phyloP scores from a whole-genome alignment of 1,140 invertebrate species.

The Ruditapes philippinarum region DNA sequence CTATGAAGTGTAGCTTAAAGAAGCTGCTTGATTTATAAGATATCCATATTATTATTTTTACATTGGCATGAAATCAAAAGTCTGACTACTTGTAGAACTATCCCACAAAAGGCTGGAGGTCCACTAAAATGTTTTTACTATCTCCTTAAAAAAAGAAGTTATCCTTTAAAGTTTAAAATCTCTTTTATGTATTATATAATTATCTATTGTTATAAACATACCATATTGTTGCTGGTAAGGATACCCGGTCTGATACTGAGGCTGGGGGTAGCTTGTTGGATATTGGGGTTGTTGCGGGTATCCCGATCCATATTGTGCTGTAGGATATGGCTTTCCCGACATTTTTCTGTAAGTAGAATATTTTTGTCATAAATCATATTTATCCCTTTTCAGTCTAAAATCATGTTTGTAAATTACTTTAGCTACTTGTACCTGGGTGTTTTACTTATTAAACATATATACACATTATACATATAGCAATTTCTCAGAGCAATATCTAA shows the following conservation, averaged over 20 bases:
- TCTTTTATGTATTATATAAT: neutral
- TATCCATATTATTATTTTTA: neutral
- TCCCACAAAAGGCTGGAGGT: neutral
- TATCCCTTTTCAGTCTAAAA: no score
- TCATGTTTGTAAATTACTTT: no score
- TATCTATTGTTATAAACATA: neutral
- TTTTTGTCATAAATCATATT: no score
- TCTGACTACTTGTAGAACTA: neutral
- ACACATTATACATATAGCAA: no score
- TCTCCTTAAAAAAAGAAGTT: no score
- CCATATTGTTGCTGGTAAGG: constrained; percentile 40
- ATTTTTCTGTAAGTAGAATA: constrained; percentile 1
- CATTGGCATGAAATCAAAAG: neutral
- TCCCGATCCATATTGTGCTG: neutral
- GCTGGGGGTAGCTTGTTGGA: neutral
- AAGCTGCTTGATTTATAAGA: neutral
- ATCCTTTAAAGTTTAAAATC: neutral
- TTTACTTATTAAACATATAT: no score
- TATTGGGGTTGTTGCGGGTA: neutral
- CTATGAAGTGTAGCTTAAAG: no score
- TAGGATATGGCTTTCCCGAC: constrained; percentile 36
- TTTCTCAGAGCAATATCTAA: no score
- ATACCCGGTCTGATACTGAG: constrained; percentile 1
- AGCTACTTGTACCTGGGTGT: no score
- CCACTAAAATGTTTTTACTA: neutral